Evolutionary conservation across 2,113 vertebrate genomes (phyloP), one percentile per base, ranked within the genome.

Genomic region (Lanius collurio): DNA sequence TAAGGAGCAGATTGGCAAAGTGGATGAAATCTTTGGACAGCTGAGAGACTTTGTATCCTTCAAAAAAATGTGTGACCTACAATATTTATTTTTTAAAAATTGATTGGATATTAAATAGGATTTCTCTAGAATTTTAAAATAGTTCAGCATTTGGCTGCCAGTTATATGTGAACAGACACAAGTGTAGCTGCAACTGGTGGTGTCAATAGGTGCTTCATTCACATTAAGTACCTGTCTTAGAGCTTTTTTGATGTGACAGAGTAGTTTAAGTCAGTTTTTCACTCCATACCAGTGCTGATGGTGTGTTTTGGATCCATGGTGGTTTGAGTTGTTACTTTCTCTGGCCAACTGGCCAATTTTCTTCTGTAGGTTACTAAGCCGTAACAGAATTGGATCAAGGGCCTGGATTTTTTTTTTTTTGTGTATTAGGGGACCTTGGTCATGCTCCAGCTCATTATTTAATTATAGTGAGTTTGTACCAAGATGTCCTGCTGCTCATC

Each of bases 11-110:
- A 99, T 99, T 22, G 99, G 99, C 27, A 99, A 99, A 96, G 99
- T 99, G 93, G 99, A 99, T 87, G 99, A 99, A 97, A 99, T 99
- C 96, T 99, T 99, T 11, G 99, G 99, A 24, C 99, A 99, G 90
- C 98, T 99, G 42, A 98, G 99, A 70, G 99, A 99, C 86, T 99
- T 99, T 98, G 99, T 99, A 99, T 99, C 99, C 98, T 99, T 99
- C 88, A 11, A 42, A 90, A 74, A 50, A 35, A 17, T 2, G 20
- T 13, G 30, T 37, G 31, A 31, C 0, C 2, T 64, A 4, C 3
- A 13, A 1, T 31, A 10, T 37, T 75, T 81, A 1, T 3, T 69
- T 89, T 71, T 41, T 20, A 11, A 57, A 65, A 56, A 23, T 19
- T 49, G 23, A 3, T 41, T 52, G 30, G 22, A 42, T 56, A 11